Conservation (phyloP, 92 coral and sea anemone species). For the Umimayanthus chanpuru region DNA sequence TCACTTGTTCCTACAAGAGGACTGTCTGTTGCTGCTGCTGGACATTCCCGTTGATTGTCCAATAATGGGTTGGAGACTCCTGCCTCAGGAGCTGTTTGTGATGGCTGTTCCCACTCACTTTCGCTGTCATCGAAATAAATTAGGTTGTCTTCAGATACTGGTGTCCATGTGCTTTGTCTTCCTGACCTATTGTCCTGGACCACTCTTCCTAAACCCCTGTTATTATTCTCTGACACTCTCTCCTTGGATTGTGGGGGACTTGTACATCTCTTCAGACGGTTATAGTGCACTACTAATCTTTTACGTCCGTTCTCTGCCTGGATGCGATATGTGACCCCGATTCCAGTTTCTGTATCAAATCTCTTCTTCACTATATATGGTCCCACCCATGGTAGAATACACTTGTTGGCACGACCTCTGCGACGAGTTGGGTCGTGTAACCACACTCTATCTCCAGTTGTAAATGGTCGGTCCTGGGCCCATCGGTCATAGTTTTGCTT, state of each 20-base stretch:
- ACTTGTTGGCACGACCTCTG: conserved; percentile 31
- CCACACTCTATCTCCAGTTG: conserved; percentile 32
- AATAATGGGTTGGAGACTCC: conserved; percentile 9
- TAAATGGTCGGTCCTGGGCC: conserved; percentile 16
- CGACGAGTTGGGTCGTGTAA: conserved; percentile 17
- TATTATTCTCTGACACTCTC: background rate
- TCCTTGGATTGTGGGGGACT: background rate
- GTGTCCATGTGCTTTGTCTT: conserved; percentile 9
- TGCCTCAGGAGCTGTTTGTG: conserved; percentile 10
- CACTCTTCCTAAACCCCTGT: conserved; percentile 9
- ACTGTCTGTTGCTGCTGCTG: conserved; percentile 10
- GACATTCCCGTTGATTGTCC: conserved; percentile 9
- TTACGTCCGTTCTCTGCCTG: background rate
- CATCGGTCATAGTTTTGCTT: conserved; percentile 35
- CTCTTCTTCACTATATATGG: conserved; percentile 36
- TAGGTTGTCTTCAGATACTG: conserved; percentile 8
- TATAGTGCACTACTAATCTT: background rate
- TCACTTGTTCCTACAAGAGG: conserved; percentile 9
- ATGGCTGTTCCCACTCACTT: conserved; percentile 9
- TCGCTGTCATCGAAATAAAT: conserved; percentile 7
- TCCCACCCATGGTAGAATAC: conserved; percentile 39
- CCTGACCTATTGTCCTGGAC: conserved; percentile 10
- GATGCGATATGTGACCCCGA: background rate
- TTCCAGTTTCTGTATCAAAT: conserved; percentile 7
- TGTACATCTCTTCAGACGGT: conserved; percentile 2